phyloP scores from a whole-genome alignment of 2,113 vertebrate genomes.

The Hymenochirus boettgeri region DNA sequence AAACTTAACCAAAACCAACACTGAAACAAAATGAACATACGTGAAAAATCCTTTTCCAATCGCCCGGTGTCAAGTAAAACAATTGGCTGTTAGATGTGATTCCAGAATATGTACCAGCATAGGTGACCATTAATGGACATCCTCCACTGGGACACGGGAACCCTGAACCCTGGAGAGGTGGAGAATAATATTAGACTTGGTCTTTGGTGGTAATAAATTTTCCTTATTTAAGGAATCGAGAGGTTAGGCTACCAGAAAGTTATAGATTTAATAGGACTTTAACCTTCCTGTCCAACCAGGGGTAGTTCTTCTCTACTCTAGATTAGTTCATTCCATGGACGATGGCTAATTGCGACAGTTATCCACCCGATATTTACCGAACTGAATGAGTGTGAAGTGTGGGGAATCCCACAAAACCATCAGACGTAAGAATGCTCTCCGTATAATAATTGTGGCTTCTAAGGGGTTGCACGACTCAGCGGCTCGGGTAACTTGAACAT shows the following conservation, averaged over 20 bases:
- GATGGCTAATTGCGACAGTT: no score
- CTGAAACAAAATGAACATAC: constrained; percentile 65
- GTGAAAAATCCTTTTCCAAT: constrained; percentile 55
- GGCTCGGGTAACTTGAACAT: constrained; percentile 65
- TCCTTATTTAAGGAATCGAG: no score
- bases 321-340: no score
- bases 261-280: no score
- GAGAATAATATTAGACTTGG: no score
- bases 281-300: no score
- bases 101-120: constrained; percentile 60
- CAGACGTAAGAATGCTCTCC: constrained; percentile 64
- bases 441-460: constrained; percentile 79
- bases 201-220: no score
- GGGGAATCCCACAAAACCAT: constrained; percentile 72
- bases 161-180: constrained; percentile 56
- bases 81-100: constrained; percentile 43
- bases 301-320: no score
- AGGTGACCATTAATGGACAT: constrained; percentile 81
- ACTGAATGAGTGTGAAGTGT: constrained; percentile 65
- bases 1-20: no score
- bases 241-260: no score
- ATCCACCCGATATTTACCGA: no score
- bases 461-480: constrained; percentile 75
- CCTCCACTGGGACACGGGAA: constrained; percentile 68
- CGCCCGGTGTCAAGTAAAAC: constrained; percentile 75